Evolutionary conservation across 2,797 vertebrate genomes (phyloP), one percentile per base, ranked within the genome.

Genomic region (Peromyscus melanophrys): DNA sequence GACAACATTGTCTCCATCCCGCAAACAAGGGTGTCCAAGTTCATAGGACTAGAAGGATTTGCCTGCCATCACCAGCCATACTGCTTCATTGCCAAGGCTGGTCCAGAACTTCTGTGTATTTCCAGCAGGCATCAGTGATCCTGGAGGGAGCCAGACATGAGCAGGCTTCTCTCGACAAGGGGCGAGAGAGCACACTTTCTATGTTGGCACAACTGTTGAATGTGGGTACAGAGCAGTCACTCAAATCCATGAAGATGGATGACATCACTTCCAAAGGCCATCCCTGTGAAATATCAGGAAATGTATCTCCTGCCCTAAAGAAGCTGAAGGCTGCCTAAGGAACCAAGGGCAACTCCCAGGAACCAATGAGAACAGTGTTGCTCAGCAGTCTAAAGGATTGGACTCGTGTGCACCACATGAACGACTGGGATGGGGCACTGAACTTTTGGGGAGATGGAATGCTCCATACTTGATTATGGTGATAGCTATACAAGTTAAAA

Each of bases 31-130:
- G 88, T 89, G 65, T 52, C 29, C 37, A 37, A 75, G 40, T 37
- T 75, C 17, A 29, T 0, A 0, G 14, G 13, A 4, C 14, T 49
- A 40, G 34, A 43, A 19, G 34, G 10, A 57, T 29, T 63, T 13
- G 12, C 61, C 29, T 21, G 0, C 0, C 9, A 55, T 23, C 11
- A 0, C 71, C 17, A 1, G 1, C 16, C 34, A 34, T 16, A 17
- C 13, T 4, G 67, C 55, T 6, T n/a, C 37, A 0, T 1, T 0
- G 0, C 49, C 0, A 6, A 52, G 14, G 25, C 65, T 31, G 6
- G 63, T 52, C n/a, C 67, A n/a, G 80, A n/a, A 57, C 2, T 6
- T 34, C n/a, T 16, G 23, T 14, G 0, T 16, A 55, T 31, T 23
- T 52, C 2, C 71, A n/a, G 10, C 14, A 76, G 75, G 34, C 31